phyloP scores from a whole-genome alignment of 1,140 invertebrate species.

The Heliconius melpomene region DNA sequence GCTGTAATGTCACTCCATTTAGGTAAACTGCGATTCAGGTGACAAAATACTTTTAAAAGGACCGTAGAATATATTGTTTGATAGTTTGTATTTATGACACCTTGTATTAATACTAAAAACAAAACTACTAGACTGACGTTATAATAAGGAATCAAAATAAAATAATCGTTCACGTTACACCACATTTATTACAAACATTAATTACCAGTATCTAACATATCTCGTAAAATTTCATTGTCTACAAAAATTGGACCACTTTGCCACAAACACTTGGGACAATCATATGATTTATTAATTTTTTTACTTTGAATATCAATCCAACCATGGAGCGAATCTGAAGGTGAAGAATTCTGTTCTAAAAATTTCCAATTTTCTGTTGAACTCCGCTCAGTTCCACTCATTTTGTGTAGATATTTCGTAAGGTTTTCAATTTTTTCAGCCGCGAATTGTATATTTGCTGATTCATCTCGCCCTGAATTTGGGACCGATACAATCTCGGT shows the following conservation, averaged over 20 bases:
- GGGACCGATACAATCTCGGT: slow-evolving; percentile 51
- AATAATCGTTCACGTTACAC: background rate
- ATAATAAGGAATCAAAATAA: background rate
- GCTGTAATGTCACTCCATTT: no score
- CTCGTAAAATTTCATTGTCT: slow-evolving; percentile 46
- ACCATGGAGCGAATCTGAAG: slow-evolving; percentile 42
- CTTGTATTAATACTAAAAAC: background rate
- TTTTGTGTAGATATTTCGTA: slow-evolving; percentile 68
- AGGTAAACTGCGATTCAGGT: no score
- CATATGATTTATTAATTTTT: slow-evolving; percentile 31
- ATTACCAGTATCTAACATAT: slow-evolving; percentile 5
- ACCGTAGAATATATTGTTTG: no score
- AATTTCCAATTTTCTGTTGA: slow-evolving; percentile 66
- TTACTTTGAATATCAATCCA: slow-evolving; percentile 59
- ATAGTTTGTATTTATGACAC: no score
- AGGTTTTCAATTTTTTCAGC: slow-evolving; percentile 77
- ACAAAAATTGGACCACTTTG: slow-evolving; percentile 72
- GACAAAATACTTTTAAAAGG: no score
- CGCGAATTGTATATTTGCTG: slow-evolving; percentile 48
- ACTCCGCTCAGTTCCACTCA: slow-evolving; percentile 40
- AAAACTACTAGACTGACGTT: background rate
- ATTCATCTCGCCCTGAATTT: slow-evolving; percentile 54
- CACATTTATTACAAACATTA: slow-evolving; percentile 22
- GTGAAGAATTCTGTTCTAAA: slow-evolving; percentile 41
- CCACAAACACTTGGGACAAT: slow-evolving; percentile 75